Base-by-base conservation (phyloP, 1,140 invertebrate genomes). In the Apis dorsata region DNA sequence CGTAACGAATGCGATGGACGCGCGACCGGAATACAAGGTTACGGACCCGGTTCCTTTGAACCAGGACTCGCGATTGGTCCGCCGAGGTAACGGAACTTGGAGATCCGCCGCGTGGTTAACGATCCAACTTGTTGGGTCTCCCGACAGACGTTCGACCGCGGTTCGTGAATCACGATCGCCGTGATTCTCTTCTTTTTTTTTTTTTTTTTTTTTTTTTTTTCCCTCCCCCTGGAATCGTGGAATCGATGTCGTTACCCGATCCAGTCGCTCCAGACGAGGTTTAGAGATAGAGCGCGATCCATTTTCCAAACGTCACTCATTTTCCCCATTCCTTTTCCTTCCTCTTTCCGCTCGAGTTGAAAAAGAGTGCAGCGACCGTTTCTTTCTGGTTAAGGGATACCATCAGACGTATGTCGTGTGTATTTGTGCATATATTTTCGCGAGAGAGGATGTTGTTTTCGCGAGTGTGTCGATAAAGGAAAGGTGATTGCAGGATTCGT, bases 1-100 rank as follows among this genome's bases (percentile, higher is more conserved):
- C 10, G 19, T 69, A 24, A 82, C 69, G 72, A 85, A 59, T 71
- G 24, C 28, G 49, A 71, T 78, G 82, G 49, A 70, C 72, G 80
- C 85, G 87, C 82, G 87, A 81, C 79, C 68, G 81, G 85, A 89
- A 89, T 88, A 78, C 71, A 65, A 81, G 84, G 81, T 85, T 81
- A 79, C 65, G 81, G 66, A 83, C 72, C 86, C 79, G 88, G 68
- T 84, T 90, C 66, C 63, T 81, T 59, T 82, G 59, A 79, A 86
- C 21, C 63, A 70, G n/a, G 77, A 21, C 21, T 57, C 80, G 74
- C 84, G 81, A 91, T 91, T 92, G 91, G 91, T 79, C 68, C 85
- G 79, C 34, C 57, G 55, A 74, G 69, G 66, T 92, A 92, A 92
- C 91, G 91, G 91, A 73, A 92, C 89, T 88, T 89, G 53, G 87